Base-by-base conservation (phyloP, 2,888 invertebrate species). In the Drosophila paramelanica region DNA sequence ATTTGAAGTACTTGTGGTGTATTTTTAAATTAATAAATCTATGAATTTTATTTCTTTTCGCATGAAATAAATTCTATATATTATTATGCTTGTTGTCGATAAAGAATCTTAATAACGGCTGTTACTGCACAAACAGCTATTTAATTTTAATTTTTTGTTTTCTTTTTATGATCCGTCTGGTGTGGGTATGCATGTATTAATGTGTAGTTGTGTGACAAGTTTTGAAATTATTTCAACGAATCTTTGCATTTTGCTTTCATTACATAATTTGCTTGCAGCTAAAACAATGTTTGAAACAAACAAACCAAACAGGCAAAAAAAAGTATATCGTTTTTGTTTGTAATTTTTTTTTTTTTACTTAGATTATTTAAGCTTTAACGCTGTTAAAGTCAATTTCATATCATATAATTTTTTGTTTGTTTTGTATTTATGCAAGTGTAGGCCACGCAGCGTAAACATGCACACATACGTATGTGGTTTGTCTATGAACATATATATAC, bases 21-120 rank as follows among this genome's bases (percentile, higher is more conserved):
- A 81, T 66, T 77, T 87, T 89, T 88, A 88, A 88, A 86, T 89
- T 87, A 84, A 90, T 90, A 90, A 90, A 88, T 90, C 89, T 90
- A 90, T 86, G 73, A 84, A 90, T 80, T 88, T 81, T 41, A 71
- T 77, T 76, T 84, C 36, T 73, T 80, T 67, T 83, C 81, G 77
- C 84, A 60, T 73, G 82, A 86, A 88, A 83, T 83, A 88, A 88
- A 89, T 79, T 90, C 81, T 86, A 81, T 69, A 73, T 83, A 70
- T 78, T 83, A 70, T 77, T 66, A 50, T 77, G 53, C 50, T 55
- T 69, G 67, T 66, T 75, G 61, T 88, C 77, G 83, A 76, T 83
- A 72, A 77, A 79, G 75, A 64, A 78, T 60, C 65, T 67, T 61
- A 73, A 73, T 78, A 80, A 83, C 81, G 75, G 65, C 81, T 65